phyloP scores from a whole-genome alignment of 2,113 vertebrate genomes.

The Oryctolagus cuniculus region DNA sequence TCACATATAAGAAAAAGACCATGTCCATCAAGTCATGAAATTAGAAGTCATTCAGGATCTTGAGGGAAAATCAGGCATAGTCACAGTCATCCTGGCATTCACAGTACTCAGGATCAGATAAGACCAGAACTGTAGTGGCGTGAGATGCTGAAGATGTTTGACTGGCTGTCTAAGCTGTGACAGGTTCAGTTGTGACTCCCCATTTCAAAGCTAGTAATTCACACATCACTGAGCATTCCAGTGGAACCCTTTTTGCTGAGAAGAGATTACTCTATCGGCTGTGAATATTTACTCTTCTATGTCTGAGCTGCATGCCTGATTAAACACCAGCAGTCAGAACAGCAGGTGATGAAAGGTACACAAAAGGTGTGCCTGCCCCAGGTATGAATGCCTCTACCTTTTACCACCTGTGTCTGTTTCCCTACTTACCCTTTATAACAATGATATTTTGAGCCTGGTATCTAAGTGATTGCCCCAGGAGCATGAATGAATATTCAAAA shows the following conservation, averaged over 20 bases:
- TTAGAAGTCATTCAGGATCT: background rate
- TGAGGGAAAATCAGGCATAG: background rate
- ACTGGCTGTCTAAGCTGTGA: background rate
- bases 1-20: background rate
- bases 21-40: background rate
- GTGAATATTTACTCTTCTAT: constrained; percentile 13
- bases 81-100: background rate
- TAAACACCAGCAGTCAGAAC: too few species aligned
- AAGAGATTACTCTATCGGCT: background rate
- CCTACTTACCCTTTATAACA: too few species aligned
- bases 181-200: background rate
- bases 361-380: too few species aligned
- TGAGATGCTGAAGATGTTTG: background rate
- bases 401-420: too few species aligned
- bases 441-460: too few species aligned
- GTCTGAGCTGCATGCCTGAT: background rate
- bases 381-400: too few species aligned
- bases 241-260: background rate
- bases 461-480: too few species aligned
- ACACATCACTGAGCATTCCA: background rate
- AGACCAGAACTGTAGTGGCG: too few species aligned
- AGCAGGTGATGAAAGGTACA: too few species aligned
- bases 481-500: too few species aligned
- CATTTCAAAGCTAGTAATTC: background rate
- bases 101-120: background rate